phyloP scores from a whole-genome alignment of 2,797 vertebrate species.

The Brotula barbata region DNA sequence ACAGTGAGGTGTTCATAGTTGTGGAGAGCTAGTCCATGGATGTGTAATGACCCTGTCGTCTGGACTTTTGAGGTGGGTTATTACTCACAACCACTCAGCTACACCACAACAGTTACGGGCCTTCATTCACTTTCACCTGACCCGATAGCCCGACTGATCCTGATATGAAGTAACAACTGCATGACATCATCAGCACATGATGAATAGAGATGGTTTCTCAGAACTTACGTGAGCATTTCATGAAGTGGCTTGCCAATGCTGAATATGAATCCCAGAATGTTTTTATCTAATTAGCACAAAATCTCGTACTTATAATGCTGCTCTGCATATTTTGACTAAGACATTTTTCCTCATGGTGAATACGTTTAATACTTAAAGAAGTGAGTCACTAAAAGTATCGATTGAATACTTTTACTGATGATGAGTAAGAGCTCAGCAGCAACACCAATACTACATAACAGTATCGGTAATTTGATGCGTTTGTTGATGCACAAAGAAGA shows the following conservation, averaged over 20 bases:
- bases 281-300: not conserved
- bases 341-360: not conserved
- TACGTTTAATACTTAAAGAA: not conserved
- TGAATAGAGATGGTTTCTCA: constrained; percentile 5
- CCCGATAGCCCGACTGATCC: constrained; percentile 14
- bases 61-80: constrained; percentile 32
- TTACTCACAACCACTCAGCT: constrained; percentile 57
- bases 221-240: constrained; percentile 5
- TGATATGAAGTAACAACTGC: constrained; percentile 23
- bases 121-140: constrained; percentile 18
- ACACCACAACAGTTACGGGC: constrained; percentile 64
- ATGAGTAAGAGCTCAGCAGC: not conserved
- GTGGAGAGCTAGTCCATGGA: constrained; percentile 10
- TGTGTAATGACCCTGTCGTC: constrained; percentile 30
- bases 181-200: constrained; percentile 28
- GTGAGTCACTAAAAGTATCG: too few species aligned
- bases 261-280: not conserved
- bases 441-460: not conserved
- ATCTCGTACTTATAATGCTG: too few species aligned
- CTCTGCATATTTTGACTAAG: not conserved
- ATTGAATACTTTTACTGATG: not conserved
- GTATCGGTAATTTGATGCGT: not conserved
- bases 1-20: constrained; percentile 15
- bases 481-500: constrained; percentile 45
- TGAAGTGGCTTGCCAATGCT: not conserved